Conservation (phyloP, 2,113 vertebrate species). For the Copsychus sechellarum region DNA sequence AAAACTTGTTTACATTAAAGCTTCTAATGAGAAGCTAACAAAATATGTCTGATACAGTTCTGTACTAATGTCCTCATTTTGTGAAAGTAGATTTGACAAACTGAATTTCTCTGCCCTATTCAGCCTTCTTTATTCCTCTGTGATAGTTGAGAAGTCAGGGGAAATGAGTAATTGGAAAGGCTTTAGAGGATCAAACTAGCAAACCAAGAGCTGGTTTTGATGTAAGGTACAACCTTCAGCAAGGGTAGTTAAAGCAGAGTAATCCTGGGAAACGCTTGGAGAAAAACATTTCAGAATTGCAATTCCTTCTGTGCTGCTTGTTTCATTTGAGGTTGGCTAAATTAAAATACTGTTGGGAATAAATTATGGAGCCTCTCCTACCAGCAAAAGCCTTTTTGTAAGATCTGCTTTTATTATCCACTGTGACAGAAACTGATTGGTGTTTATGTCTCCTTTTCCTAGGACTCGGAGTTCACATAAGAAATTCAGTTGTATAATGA, state of each 20-base stretch:
- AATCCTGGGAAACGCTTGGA: background rate
- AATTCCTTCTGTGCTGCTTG: background rate
- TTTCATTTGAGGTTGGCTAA: background rate
- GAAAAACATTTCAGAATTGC: background rate
- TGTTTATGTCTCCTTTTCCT: background rate
- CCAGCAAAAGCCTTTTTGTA: background rate
- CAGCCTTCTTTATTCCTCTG: background rate
- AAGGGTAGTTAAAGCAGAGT: background rate
- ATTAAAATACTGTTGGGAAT: background rate
- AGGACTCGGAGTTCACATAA: background rate
- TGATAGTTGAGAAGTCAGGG: background rate
- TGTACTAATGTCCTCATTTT: background rate
- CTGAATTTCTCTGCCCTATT: background rate
- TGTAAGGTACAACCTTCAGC: background rate
- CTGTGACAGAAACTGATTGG: background rate
- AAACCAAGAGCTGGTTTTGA: background rate
- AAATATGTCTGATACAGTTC: rapidly evolving
- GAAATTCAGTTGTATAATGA: background rate
- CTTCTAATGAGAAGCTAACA: background rate
- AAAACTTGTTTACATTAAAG: background rate
- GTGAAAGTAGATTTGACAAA: background rate
- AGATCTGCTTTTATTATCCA: background rate
- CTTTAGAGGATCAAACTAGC: background rate
- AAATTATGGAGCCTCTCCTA: background rate
- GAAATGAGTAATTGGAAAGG: background rate